Percentiles rank a stretch among this genome's conserved stretches.
Evolutionary conservation across 2,888 invertebrate genomes (phyloP).

Genomic region (Hermodice carunculata): DNA sequence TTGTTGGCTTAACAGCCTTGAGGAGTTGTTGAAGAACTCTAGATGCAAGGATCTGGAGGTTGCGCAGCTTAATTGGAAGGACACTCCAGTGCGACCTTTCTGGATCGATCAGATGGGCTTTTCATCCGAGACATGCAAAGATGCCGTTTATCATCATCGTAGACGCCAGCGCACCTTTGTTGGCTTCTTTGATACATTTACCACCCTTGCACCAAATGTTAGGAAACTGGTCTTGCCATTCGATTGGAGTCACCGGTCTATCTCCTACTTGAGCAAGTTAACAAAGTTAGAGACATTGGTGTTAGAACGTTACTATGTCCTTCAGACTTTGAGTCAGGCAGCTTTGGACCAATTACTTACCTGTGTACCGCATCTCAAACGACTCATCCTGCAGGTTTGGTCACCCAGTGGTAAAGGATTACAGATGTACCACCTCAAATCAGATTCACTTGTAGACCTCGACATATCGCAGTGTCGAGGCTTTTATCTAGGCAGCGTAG

Average conservation of each 20-base stretch:
- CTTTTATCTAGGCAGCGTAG: constrained; percentile 56
- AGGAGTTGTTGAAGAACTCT: constrained; percentile 47
- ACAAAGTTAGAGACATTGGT: constrained; percentile 55
- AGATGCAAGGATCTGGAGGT: constrained; percentile 52
- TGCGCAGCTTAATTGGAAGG: constrained; percentile 65
- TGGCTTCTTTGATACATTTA: constrained; percentile 61
- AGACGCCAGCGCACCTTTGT: constrained; percentile 59
- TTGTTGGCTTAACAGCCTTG: constrained; percentile 55
- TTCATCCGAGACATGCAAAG: constrained; percentile 49
- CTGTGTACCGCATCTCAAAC: constrained; percentile 48
- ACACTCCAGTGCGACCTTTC: constrained; percentile 61
- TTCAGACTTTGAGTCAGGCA: constrained; percentile 56
- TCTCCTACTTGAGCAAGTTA: constrained; percentile 55
- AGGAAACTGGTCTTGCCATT: constrained; percentile 63
- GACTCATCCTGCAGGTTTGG: constrained; percentile 65
- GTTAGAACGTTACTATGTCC: constrained; percentile 62
- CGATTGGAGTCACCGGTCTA: constrained; percentile 64
- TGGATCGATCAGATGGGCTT: constrained; percentile 51
- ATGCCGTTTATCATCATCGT: constrained; percentile 56
- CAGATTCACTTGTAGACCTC: constrained; percentile 57
- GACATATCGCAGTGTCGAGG: constrained; percentile 66
- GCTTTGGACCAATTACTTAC: constrained; percentile 50
- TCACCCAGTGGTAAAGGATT: constrained; percentile 61
- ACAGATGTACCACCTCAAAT: constrained; percentile 51
- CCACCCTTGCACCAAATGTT: constrained; percentile 54